Evolutionary conservation across 64 coral and sea anemone species (phyloP).

Genomic region (Stylophora pistillata): DNA sequence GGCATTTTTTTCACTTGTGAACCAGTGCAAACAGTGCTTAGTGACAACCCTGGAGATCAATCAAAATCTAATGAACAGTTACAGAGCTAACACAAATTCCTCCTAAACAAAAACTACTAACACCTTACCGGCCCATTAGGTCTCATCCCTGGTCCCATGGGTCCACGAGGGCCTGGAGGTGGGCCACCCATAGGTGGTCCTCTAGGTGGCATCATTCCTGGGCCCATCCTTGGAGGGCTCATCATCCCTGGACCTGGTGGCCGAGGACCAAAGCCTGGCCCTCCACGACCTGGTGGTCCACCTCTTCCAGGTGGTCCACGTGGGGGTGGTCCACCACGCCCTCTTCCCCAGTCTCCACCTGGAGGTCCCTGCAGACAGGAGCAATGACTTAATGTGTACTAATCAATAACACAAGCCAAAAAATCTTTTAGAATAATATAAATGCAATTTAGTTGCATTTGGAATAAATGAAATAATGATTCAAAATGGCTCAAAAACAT

Average conservation of each 20-base stretch:
- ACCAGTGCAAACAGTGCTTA: no score
- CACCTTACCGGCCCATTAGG: not conserved
- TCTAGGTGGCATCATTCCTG: slow-evolving; percentile 43
- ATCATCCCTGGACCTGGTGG: slow-evolving; percentile 31
- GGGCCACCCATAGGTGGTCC: slow-evolving; percentile 50
- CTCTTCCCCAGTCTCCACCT: slow-evolving; percentile 36
- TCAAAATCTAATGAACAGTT: not conserved
- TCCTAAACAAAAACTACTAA: not conserved
- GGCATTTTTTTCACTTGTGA: no score
- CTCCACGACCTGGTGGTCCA: slow-evolving; percentile 17
- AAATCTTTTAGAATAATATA: no score
- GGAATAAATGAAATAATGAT: no score
- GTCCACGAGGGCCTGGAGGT: slow-evolving; percentile 28
- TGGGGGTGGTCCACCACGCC: not conserved
- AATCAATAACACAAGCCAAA: no score
- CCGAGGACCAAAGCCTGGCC: slow-evolving; percentile 40
- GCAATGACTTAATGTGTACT: not conserved
- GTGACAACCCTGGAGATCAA: no score
- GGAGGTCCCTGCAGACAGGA: slow-evolving; percentile 51
- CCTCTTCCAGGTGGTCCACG: not conserved
- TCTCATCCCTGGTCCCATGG: slow-evolving; percentile 25
- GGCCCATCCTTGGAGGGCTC: slow-evolving; percentile 44
- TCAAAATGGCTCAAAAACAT: no score
- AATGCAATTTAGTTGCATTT: no score
- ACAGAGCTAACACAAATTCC: not conserved